These are phyloP conservation scores for Pseudococcus longispinus DNA, from an alignment of 2,888 invertebrate species.

Conservation along the genomic window DNA sequence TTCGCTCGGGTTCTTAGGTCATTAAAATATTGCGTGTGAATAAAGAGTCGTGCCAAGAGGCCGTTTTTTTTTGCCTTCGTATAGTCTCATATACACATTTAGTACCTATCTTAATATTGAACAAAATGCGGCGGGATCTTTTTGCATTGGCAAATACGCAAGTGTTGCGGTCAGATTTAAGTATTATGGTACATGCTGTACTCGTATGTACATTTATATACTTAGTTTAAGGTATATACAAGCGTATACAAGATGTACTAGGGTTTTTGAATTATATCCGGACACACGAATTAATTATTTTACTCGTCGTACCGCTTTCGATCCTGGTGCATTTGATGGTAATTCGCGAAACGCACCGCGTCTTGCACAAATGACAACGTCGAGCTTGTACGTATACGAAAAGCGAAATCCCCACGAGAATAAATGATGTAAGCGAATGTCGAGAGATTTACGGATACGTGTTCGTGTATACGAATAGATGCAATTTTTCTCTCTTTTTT, in stretches of 20 bases:
- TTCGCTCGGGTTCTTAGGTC: constrained; percentile 37
- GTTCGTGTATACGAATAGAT: neutral
- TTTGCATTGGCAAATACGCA: neutral
- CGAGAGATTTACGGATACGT: neutral
- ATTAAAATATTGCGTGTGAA: constrained; percentile 46
- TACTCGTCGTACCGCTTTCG: neutral
- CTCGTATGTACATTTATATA: neutral
- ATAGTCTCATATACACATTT: neutral
- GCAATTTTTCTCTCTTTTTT: neutral
- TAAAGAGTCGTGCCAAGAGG: constrained; percentile 38
- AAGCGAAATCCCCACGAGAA: neutral
- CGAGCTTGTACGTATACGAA: neutral
- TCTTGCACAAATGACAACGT: neutral
- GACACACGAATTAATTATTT: neutral
- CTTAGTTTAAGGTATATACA: neutral
- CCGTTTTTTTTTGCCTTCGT: constrained; percentile 8
- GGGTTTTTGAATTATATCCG: neutral
- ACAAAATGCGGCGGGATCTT: neutral
- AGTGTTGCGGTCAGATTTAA: neutral
- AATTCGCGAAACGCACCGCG: neutral
- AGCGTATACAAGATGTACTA: neutral
- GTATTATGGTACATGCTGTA: neutral
- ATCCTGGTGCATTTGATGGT: neutral
- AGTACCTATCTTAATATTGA: neutral
- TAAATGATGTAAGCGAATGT: constrained; percentile 3